Evolutionary conservation across 2,113 vertebrate species (phyloP).

Genomic region (Nycticebus coucang): DNA sequence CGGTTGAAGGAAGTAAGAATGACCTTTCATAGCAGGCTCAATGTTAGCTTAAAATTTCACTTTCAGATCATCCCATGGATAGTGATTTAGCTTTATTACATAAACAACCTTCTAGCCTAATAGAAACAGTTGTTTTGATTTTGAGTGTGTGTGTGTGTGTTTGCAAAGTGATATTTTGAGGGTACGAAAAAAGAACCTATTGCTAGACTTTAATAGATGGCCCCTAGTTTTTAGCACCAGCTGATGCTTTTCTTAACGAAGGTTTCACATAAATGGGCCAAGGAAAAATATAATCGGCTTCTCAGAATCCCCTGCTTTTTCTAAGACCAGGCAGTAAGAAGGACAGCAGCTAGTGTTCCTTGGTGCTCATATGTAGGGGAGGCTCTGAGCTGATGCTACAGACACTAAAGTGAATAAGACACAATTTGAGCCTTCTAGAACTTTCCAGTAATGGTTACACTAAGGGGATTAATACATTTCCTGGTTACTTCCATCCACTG

Average conservation of each 20-base stretch:
- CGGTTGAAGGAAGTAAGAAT: conserved; percentile 66
- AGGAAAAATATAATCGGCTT: not conserved
- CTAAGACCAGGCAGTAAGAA: not conserved
- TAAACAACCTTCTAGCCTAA: not conserved
- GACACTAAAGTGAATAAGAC: not conserved
- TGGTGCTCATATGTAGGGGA: not conserved
- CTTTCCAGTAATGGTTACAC: not conserved
- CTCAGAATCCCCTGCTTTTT: not conserved
- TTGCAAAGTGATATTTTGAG: not conserved
- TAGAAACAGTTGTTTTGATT: not conserved
- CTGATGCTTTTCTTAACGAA: not conserved
- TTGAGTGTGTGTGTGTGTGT: not conserved
- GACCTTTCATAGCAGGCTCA: conserved; percentile 58
- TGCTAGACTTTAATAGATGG: not conserved
- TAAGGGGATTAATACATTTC: not conserved
- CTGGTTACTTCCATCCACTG: not conserved
- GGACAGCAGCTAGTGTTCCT: not conserved
- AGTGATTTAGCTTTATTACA: not conserved
- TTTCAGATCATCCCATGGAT: conserved; percentile 51
- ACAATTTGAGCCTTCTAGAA: not conserved
- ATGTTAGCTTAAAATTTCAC: conserved; percentile 56
- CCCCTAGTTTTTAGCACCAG: not conserved
- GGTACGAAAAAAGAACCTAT: not conserved
- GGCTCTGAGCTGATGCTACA: not conserved
- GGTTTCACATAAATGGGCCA: not conserved